Evolutionary conservation across 2,888 invertebrate species (phyloP), one percentile per base, ranked within the genome.

Genomic region (Loripinus fragilis): DNA sequence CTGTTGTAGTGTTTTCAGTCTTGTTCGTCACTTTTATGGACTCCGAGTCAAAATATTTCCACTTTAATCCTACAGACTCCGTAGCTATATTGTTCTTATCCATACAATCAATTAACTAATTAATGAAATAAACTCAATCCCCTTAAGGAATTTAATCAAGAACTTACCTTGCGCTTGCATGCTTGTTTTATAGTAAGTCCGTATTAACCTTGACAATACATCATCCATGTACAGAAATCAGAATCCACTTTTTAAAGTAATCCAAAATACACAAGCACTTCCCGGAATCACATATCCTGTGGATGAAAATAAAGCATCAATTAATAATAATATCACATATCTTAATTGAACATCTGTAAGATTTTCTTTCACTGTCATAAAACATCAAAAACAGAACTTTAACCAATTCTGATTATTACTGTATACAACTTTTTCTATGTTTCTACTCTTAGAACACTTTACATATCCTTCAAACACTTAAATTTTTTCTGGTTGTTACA

Each of bases 141-240:
- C n/a, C n/a, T n/a, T n/a, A n/a, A n/a, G n/a, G n/a, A n/a, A n/a
- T n/a, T n/a, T n/a, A n/a, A n/a, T n/a, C n/a, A n/a, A n/a, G n/a
- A n/a, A n/a, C n/a, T n/a, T 60, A 60, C 60, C 60, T 60, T 60
- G 60, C 3, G 60, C 20, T 33, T 60, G 60, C 33, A 33, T 33
- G 8, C 15, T 60, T 60, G 33, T 60, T 33, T 30, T 20, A 33
- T 3, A 33, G 2, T 2, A 17, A 60, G 60, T n/a, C 60, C 10
- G 3, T 20, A 25, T 52, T n/a, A 60, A 60, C 15, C 60, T 60
- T 33, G 30, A 23, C 10, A 33, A 60, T 2, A 33, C 60, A 60
- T 33, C 30, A 2, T 60, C 8, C 60, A 3, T 33, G 33, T 60
- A 17, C 28, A 33, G 30, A 10, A 33, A 10, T 33, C 33, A 33